These are phyloP conservation scores for Orgyia antiqua DNA, from an alignment of 2,888 invertebrate genomes.

Conservation along the genomic window DNA sequence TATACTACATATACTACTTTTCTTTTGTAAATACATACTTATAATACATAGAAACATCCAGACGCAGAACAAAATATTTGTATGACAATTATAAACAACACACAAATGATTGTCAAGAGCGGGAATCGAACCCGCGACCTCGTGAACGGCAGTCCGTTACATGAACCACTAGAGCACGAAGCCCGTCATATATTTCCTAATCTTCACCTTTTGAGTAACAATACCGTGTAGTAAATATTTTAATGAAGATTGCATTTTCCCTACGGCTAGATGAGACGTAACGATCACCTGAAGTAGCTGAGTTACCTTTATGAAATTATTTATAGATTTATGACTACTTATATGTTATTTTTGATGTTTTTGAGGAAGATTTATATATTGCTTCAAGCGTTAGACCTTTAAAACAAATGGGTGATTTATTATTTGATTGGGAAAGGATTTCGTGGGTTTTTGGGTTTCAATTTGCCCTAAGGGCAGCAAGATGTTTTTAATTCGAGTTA, in stretches of 20 bases:
- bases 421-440: slow-evolving; percentile 18
- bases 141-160: no score
- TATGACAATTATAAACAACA: no score
- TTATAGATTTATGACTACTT: slow-evolving; percentile 68
- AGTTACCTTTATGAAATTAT: slow-evolving; percentile 58
- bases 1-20: no score
- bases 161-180: no score
- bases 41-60: no score
- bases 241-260: slow-evolving; percentile 71
- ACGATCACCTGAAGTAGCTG: slow-evolving; percentile 73
- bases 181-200: no score
- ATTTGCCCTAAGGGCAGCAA: slow-evolving; percentile 18
- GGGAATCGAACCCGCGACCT: no score
- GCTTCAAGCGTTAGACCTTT: slow-evolving; percentile 46
- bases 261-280: slow-evolving; percentile 49
- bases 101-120: no score
- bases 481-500: slow-evolving; percentile 13
- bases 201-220: no score
- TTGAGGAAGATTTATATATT: slow-evolving; percentile 66
- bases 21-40: no score
- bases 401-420: slow-evolving; percentile 30
- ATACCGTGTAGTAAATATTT: no score
- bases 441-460: slow-evolving; percentile 12
- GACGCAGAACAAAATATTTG: no score
- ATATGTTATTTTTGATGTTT: slow-evolving; percentile 55